Evolutionary conservation across 2,113 vertebrate genomes (phyloP), one percentile per base, ranked within the genome.

Genomic region (Lophochroa leadbeateri): DNA sequence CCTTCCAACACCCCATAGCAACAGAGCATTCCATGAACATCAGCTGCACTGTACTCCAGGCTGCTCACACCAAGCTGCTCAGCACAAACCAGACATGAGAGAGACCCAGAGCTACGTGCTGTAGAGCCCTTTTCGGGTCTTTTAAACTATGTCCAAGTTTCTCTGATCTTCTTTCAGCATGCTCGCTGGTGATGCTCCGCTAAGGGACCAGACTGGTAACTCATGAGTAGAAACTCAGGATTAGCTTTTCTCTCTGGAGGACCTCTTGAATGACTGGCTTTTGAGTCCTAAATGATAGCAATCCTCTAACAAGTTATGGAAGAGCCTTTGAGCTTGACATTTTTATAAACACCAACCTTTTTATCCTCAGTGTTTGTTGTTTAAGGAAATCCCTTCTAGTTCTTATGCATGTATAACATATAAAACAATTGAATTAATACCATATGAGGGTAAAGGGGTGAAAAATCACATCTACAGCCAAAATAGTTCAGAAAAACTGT

Each of bases 341-440:
- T 94, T 90, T 67, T 82, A 82, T 94, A 95, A 96, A 97, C 92
- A 94, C 29, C 10, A 8, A 89, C 80, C 88, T 90, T 95, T 84
- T 94, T 57, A 94, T 91, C 84, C 91, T 67, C 77, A n/a, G 21
- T 71, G 88, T 94, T 82, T 88, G 86, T 63, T 92, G 88, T 88
- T 77, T 33, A 82, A 92, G 88, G 92, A 97, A 94, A 96, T 94
- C 91, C 91, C 77, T 91, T 79, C 74, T 91, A 84, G 76, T 72
- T 92, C 77, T 93, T 93, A 74, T 0, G 47, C 80, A 79, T 70
- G 57, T 88, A 83, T 44, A 93, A 88, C 82, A 92, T 35, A 47
- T 86, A 92, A 96, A 95, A 93, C 85, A 78, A 94, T 60, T 55
- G 88, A 95, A 96, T 96, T 81, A 90, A 93, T 84, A 81, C 95